These are phyloP conservation scores for Hydrochoerus hydrochaeris DNA, from an alignment of 2,113 vertebrate genomes.

Conservation along the genomic window DNA sequence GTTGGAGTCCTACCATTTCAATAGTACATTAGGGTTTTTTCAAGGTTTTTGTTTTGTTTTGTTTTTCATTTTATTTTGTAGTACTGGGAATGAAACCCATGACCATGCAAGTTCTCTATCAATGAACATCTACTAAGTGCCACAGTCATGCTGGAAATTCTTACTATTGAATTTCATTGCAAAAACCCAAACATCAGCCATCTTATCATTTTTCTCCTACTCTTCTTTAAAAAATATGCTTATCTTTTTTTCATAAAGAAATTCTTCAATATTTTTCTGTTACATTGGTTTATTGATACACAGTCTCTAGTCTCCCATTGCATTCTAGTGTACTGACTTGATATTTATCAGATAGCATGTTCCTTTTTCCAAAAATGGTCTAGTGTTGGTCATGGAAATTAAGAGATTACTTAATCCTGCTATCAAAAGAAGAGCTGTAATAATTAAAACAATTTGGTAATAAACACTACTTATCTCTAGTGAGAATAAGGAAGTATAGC, in stretches of 20 bases:
- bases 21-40: not conserved
- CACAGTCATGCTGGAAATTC: not conserved
- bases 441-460: not conserved
- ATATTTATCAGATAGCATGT: not conserved
- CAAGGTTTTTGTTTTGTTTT: not conserved
- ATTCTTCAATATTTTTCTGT: constrained; percentile 3
- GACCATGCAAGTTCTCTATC: not conserved
- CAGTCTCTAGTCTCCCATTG: not conserved
- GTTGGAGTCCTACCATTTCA: not conserved
- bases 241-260: not conserved
- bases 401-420: not conserved
- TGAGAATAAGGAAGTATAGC: not conserved
- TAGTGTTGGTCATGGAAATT: not conserved
- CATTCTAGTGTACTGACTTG: not conserved
- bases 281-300: not conserved
- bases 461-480: not conserved
- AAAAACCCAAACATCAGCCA: not conserved
- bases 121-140: not conserved
- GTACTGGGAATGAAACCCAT: not conserved
- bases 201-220: not conserved
- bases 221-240: not conserved
- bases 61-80: not conserved
- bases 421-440: not conserved
- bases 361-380: not conserved
- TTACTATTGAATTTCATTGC: not conserved